These are phyloP conservation scores for Sclerodermus sp. DNA, from an alignment of 2,888 invertebrate genomes.

Conservation along the genomic window DNA sequence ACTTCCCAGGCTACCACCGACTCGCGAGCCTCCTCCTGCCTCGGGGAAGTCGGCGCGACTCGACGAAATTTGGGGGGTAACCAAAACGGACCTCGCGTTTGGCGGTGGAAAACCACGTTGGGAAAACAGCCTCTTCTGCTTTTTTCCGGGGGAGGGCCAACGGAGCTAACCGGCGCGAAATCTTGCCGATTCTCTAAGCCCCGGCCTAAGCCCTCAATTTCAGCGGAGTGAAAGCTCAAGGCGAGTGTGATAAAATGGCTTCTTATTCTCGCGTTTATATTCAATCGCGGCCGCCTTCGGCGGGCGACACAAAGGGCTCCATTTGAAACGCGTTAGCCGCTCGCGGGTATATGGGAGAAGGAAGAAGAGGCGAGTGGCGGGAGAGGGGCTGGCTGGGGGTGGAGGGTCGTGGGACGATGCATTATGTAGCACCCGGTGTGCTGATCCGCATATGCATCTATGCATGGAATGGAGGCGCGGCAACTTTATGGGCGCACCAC, in stretches of 20 bases:
- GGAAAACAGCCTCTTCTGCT: too few relatives aligned
- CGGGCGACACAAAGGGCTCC: constrained; percentile 44
- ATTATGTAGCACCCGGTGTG: constrained; percentile 49
- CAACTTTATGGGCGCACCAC: constrained; percentile 19
- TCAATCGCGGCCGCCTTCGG: constrained; percentile 48
- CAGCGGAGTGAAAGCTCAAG: constrained; percentile 50
- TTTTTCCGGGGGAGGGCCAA: not conserved
- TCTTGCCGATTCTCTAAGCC: constrained; percentile 44
- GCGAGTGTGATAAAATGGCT: constrained; percentile 54
- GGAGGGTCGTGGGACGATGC: constrained; percentile 38
- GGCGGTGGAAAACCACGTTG: too few relatives aligned
- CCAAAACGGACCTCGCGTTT: too few relatives aligned
- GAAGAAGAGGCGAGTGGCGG: not conserved
- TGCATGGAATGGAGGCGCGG: constrained; percentile 35
- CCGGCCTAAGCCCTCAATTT: constrained; percentile 53
- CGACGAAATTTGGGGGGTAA: too few relatives aligned
- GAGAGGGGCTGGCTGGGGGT: constrained; percentile 1
- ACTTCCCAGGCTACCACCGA: too few relatives aligned
- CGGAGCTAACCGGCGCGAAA: constrained; percentile 2
- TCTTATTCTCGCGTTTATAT: constrained; percentile 58
- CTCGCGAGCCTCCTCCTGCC: too few relatives aligned
- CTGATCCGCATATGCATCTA: constrained; percentile 52
- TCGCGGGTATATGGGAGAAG: constrained; percentile 16
- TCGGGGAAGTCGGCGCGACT: too few relatives aligned
- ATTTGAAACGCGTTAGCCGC: constrained; percentile 54